phyloP scores from a whole-genome alignment of 2,888 invertebrate species.

The Prenolepis imparis region DNA sequence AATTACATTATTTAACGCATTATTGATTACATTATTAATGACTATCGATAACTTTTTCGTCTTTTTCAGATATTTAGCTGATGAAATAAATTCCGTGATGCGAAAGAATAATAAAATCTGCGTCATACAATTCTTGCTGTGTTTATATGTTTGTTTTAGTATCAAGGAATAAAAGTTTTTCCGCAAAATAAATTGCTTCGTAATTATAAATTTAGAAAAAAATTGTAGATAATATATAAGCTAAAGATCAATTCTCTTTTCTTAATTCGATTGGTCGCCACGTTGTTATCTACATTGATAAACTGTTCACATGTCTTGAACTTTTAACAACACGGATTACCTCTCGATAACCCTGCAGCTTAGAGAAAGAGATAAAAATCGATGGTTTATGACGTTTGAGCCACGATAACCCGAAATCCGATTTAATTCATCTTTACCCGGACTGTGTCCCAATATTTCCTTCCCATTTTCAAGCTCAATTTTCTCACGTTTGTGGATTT shows the following conservation, averaged over 20 bases:
- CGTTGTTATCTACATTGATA: constrained; percentile 42
- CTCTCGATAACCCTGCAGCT: constrained; percentile 66
- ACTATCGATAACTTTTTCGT: background rate
- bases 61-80: background rate
- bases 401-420: constrained; percentile 56
- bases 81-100: background rate
- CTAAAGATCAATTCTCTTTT: background rate
- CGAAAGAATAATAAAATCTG: background rate
- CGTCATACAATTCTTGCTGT: background rate
- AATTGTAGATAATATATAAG: background rate
- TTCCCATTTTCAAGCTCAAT: background rate
- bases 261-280: background rate
- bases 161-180: background rate
- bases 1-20: too few relatives aligned
- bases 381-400: constrained; percentile 35
- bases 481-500: background rate
- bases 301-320: constrained; percentile 51
- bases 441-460: background rate
- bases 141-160: background rate
- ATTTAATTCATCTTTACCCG: constrained; percentile 25
- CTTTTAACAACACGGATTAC: constrained; percentile 49
- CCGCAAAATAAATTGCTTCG: background rate
- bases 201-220: background rate
- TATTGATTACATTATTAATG: background rate
- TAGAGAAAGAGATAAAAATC: constrained; percentile 66